Evolutionary conservation across 1,140 invertebrate genomes (phyloP), one percentile per base, ranked within the genome.

Genomic region (Drosophila erecta): DNA sequence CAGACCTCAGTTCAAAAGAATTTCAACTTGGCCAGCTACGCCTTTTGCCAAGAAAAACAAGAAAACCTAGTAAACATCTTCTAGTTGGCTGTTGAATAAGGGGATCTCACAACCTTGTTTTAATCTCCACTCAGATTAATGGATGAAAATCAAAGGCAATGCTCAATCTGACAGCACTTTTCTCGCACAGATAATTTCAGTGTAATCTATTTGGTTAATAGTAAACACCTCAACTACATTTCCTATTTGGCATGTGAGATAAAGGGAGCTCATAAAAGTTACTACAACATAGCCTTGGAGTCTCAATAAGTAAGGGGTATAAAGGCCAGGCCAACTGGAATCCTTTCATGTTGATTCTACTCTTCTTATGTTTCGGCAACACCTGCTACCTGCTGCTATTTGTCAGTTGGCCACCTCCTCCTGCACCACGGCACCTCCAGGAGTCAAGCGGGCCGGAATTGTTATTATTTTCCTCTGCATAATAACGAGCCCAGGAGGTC

Each of bases 321-420:
- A n/a, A n/a, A n/a, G n/a, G n/a, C n/a, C n/a, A n/a, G 51, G 69
- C 20, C 56, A 55, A 43, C 58, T 47, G 24, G 54, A 41, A 46
- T 65, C 79, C 54, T 60, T 69, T 81, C 60, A 53, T 74, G 75
- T 83, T 77, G 50, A 77, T 62, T 77, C 64, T 37, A 54, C 53
- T 38, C 59, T 56, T 35, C 57, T 62, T 62, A 50, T 78, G 54
- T 79, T 72, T 73, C 65, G 46, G 64, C 44, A 35, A 71, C 69
- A 81, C 79, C 79, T 81, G 79, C 74, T 79, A 81, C 79, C 79
- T 81, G 79, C 67, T 79, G 61, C 75, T 70, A 62, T 81, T 81
- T 81, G 66, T 62, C 79, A 64, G 53, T 30, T 57, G 17, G 35
- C 43, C 41, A 22, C 15, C 40, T 20, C 20, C 17, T n/a, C 22